These are phyloP conservation scores for Kobus ellipsiprymnus DNA, from an alignment of 2,113 vertebrate species.

Conservation along the genomic window DNA sequence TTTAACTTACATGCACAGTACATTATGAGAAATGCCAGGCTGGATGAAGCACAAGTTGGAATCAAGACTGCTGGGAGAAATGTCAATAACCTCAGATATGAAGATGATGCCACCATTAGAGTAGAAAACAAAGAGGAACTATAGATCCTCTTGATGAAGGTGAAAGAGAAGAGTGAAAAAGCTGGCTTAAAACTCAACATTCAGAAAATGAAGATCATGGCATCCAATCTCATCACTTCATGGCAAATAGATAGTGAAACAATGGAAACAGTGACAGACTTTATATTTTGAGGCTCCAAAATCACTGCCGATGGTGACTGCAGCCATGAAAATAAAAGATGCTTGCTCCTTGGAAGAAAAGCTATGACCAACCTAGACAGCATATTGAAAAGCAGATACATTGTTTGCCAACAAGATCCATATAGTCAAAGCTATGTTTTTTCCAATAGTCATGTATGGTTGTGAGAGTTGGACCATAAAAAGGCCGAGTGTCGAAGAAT, in stretches of 20 bases:
- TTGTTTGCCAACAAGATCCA: background rate
- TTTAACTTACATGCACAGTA: background rate
- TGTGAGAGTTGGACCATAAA: background rate
- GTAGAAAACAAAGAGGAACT: background rate
- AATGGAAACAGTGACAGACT: too few species aligned
- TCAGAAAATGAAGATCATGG: background rate
- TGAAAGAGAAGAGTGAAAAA: background rate
- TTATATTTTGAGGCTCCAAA: background rate
- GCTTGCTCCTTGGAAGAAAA: background rate
- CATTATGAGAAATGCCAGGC: background rate
- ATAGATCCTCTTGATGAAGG: background rate
- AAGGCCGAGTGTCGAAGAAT: background rate
- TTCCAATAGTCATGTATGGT: background rate
- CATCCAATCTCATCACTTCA: background rate
- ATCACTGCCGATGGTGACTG: background rate
- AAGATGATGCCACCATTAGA: background rate
- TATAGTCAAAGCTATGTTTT: background rate
- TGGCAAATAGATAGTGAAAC: too few species aligned
- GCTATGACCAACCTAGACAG: background rate
- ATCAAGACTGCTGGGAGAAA: background rate
- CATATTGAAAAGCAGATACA: background rate
- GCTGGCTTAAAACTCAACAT: background rate
- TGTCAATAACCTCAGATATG: background rate
- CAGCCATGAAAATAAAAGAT: background rate
- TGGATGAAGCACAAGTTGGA: background rate